These are phyloP conservation scores for Hydroisotoma schaefferi DNA, from an alignment of 2,888 invertebrate genomes.

Conservation along the genomic window DNA sequence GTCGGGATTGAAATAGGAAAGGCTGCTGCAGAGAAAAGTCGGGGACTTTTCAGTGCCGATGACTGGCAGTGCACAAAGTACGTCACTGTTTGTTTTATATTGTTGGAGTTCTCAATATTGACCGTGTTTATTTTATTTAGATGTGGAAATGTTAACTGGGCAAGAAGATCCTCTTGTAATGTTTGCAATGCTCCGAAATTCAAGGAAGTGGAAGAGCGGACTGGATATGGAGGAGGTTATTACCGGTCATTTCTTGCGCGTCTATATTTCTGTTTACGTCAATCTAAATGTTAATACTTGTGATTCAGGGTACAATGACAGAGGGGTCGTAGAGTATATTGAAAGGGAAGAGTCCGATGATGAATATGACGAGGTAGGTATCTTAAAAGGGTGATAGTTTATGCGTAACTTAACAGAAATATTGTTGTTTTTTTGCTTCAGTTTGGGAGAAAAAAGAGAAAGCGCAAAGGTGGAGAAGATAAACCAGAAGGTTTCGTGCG, in stretches of 20 bases:
- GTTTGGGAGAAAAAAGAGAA: slow-evolving; percentile 57
- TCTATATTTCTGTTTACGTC: slow-evolving; percentile 11
- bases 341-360: slow-evolving; percentile 81
- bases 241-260: slow-evolving; percentile 9
- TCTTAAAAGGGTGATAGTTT: not conserved
- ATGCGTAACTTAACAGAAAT: not conserved
- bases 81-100: slow-evolving; percentile 52
- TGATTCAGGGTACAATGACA: slow-evolving; percentile 72
- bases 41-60: slow-evolving; percentile 90
- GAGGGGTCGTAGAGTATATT: slow-evolving; percentile 93
- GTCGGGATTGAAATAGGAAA: slow-evolving; percentile 96
- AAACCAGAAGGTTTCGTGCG: slow-evolving; percentile 19
- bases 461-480: slow-evolving; percentile 51
- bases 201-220: slow-evolving; percentile 80
- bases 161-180: slow-evolving; percentile 90
- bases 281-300: slow-evolving; percentile 43
- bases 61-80: slow-evolving; percentile 97
- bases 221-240: slow-evolving; percentile 74
- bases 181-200: slow-evolving; percentile 98
- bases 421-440: slow-evolving; percentile 41
- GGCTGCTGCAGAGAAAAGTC: slow-evolving; percentile 94
- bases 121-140: slow-evolving; percentile 49
- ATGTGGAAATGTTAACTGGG: slow-evolving; percentile 99
- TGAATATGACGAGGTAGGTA: slow-evolving; percentile 79
- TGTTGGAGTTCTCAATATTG: not conserved